Evolutionary conservation across 2,888 invertebrate species (phyloP).

Genomic region (Spodoptera exigua): DNA sequence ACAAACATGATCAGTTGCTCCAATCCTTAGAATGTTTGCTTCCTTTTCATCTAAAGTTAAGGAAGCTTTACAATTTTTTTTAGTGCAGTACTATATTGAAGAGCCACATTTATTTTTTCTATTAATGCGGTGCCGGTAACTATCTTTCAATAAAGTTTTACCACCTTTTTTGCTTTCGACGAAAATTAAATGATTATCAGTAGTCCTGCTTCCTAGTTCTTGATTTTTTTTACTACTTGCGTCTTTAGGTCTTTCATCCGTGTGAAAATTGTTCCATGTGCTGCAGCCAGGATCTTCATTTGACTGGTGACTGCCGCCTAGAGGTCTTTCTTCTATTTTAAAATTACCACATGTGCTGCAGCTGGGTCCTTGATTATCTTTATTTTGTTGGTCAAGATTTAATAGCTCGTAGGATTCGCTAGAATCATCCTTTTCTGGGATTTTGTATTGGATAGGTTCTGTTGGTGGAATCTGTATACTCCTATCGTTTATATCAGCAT

Average conservation of each 20-base stretch:
- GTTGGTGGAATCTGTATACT: slow-evolving; percentile 19
- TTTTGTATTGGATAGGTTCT: slow-evolving; percentile 24
- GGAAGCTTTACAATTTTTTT: slow-evolving; percentile 28
- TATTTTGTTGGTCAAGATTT: slow-evolving; percentile 24
- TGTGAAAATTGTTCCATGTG: slow-evolving; percentile 29
- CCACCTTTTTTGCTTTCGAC: slow-evolving; percentile 27
- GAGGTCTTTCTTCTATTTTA: too few species aligned
- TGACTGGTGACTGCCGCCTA: too few species aligned
- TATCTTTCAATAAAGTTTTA: slow-evolving; percentile 31
- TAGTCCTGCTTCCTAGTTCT: slow-evolving; percentile 20
- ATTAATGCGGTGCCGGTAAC: slow-evolving; percentile 29
- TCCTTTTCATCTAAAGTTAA: slow-evolving; percentile 36
- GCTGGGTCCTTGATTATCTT: too few species aligned
- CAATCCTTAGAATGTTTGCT: slow-evolving; percentile 32
- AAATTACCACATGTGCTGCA: slow-evolving; percentile 27
- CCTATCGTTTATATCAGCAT: slow-evolving; percentile 17
- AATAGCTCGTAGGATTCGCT: slow-evolving; percentile 24
- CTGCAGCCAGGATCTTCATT: slow-evolving; percentile 31
- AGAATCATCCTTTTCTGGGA: slow-evolving; percentile 18
- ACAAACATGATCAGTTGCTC: slow-evolving; percentile 34
- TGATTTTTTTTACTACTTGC: slow-evolving; percentile 17
- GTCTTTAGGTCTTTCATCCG: slow-evolving; percentile 19
- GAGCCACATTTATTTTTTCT: slow-evolving; percentile 32
- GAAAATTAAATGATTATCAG: slow-evolving; percentile 28
- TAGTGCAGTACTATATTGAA: slow-evolving; percentile 32